Conservation (phyloP, 2,888 invertebrate species). For the Corbicula japonica region DNA sequence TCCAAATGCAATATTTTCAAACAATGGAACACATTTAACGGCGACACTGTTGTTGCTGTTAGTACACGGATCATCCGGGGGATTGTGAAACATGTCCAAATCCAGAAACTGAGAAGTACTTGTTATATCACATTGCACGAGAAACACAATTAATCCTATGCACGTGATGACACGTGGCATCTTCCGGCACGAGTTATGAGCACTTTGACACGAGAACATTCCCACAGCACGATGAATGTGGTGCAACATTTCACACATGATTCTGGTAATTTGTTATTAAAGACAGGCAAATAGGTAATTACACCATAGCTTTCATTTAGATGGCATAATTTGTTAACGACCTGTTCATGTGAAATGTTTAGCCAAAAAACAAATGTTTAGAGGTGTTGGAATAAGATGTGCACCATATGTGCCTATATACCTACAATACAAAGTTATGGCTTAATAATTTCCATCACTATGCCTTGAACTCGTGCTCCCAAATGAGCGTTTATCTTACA, state of each 20-base stretch:
- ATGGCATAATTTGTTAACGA: slow-evolving; percentile 45
- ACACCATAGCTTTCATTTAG: slow-evolving; percentile 28
- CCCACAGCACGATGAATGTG: background rate
- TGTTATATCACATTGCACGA: slow-evolving; percentile 14
- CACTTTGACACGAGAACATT: slow-evolving; percentile 14
- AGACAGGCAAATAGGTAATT: slow-evolving; percentile 29
- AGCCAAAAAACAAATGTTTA: slow-evolving; percentile 39
- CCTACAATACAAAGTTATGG: background rate
- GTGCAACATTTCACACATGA: slow-evolving; percentile 46
- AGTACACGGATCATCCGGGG: slow-evolving; percentile 56
- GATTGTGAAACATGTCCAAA: slow-evolving; percentile 63
- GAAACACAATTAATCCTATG: slow-evolving; percentile 34
- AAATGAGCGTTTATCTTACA: slow-evolving; percentile 11
- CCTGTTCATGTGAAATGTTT: slow-evolving; percentile 36
- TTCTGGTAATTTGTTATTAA: slow-evolving; percentile 39
- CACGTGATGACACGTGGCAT: no score
- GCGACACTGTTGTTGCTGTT: slow-evolving; percentile 54
- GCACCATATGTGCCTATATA: slow-evolving; percentile 22
- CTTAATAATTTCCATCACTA: slow-evolving; percentile 11
- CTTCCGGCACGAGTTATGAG: slow-evolving; percentile 26
- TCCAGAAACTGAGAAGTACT: slow-evolving; percentile 43
- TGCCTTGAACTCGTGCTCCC: slow-evolving; percentile 6
- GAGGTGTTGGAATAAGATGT: slow-evolving; percentile 7
- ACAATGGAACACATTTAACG: slow-evolving; percentile 96
- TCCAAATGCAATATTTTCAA: slow-evolving; percentile 99